Evolutionary conservation across 2,797 vertebrate genomes (phyloP).

Genomic region (Scleropages formosus): DNA sequence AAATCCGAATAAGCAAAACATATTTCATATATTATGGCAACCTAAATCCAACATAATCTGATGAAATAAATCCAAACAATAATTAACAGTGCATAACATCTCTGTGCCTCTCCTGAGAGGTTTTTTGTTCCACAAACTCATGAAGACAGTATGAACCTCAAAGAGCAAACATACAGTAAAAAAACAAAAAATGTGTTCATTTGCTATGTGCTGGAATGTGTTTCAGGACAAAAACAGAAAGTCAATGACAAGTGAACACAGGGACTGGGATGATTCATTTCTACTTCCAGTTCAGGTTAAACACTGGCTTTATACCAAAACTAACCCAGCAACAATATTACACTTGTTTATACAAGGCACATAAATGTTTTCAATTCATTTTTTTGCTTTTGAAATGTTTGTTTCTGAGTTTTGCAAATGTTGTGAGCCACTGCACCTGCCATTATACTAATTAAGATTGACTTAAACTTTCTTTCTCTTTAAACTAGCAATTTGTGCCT

Average conservation of each 20-base stretch:
- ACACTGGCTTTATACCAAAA: neutral
- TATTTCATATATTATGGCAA: neutral
- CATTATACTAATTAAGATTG: too few relatives aligned
- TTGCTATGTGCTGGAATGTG: too few relatives aligned
- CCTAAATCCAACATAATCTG: too few relatives aligned
- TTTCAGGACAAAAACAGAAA: slow-evolving; percentile 24
- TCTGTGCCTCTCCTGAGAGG: too few relatives aligned
- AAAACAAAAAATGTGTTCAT: too few relatives aligned
- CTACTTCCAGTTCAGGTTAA: slow-evolving; percentile 34
- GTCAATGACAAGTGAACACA: slow-evolving; percentile 55
- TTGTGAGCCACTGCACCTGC: too few relatives aligned
- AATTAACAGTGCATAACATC: slow-evolving; percentile 11
- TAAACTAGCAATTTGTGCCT: too few relatives aligned
- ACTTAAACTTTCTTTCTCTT: too few relatives aligned
- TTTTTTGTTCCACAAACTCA: too few relatives aligned
- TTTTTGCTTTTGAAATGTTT: neutral
- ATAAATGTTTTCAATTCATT: neutral
- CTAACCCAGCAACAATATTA: neutral
- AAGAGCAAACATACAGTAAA: too few relatives aligned
- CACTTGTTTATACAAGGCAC: neutral
- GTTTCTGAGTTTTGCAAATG: too few relatives aligned
- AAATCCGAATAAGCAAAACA: neutral
- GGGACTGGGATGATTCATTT: slow-evolving; percentile 50
- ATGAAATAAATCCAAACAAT: neutral
- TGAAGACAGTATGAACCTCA: too few relatives aligned